Evolutionary conservation across 2,113 vertebrate species (phyloP).

Genomic region (Baryphthengus martii): DNA sequence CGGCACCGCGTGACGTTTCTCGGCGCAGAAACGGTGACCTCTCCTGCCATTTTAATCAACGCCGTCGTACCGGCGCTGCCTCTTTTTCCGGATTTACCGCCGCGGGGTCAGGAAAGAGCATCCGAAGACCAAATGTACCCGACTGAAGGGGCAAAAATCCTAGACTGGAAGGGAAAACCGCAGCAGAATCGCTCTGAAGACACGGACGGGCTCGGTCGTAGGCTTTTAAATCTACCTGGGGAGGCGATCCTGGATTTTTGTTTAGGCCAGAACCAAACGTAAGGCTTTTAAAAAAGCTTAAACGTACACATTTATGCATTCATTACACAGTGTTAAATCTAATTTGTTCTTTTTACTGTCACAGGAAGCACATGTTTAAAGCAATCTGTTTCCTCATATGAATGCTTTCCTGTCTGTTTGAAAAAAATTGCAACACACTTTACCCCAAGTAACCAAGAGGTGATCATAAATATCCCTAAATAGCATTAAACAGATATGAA

Average conservation of each 20-base stretch:
- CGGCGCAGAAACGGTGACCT: fast-evolving
- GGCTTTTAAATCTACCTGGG: neutral
- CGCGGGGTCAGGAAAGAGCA: neutral
- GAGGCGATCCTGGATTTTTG: conserved; percentile 45
- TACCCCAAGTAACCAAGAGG: conserved; percentile 78
- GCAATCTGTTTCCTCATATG: conserved; percentile 81
- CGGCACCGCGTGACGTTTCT: fast-evolving
- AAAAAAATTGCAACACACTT: conserved; percentile 77
- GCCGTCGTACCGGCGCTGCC: fast-evolving
- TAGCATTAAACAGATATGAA: conserved; percentile 79
- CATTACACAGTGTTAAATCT: conserved; percentile 72
- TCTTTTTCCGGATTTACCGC: neutral
- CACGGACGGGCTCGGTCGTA: neutral
- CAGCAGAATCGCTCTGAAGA: neutral
- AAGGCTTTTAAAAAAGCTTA: conserved; percentile 71
- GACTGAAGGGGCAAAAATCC: neutral
- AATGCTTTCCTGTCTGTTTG: conserved; percentile 76
- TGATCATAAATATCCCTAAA: conserved; percentile 84
- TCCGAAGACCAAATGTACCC: neutral
- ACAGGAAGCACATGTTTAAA: conserved; percentile 80
- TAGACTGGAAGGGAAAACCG: neutral
- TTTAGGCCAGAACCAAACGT: conserved; percentile 63
- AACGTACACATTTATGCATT: conserved; percentile 74
- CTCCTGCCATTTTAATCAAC: fast-evolving
- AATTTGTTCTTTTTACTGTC: conserved; percentile 81